Percentiles rank a stretch among this genome's conserved stretches.
Evolutionary conservation across 2,113 vertebrate species (phyloP).

Genomic region (Sterna hirundo): DNA sequence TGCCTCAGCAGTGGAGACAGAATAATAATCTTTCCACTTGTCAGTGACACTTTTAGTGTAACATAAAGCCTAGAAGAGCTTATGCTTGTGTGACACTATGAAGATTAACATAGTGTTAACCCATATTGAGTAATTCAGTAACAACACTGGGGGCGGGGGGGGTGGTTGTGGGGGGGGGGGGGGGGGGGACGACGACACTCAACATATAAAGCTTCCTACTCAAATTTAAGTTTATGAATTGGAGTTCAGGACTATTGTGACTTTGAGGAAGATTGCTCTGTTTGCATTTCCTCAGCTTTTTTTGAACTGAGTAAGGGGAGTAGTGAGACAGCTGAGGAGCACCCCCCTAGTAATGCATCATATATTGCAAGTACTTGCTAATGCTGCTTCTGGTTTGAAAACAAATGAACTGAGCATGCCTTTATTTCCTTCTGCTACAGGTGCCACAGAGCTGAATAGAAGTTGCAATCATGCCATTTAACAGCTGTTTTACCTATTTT

Average conservation of each 20-base stretch:
- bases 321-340: not conserved
- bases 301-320: not conserved
- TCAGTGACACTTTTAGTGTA: not conserved
- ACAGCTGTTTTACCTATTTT: not conserved
- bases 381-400: not conserved
- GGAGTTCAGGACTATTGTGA: not conserved
- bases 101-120: not conserved
- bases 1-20: not conserved
- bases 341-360: not conserved
- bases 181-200: not conserved
- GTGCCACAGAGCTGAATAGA: not conserved
- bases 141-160: rapidly evolving
- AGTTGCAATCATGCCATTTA: not conserved
- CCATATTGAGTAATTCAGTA: not conserved
- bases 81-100: not conserved
- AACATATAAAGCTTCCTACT: not conserved
- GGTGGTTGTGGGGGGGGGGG: no score
- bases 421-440: not conserved
- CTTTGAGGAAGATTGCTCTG: not conserved
- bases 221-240: not conserved
- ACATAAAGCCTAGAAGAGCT: not conserved
- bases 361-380: not conserved
- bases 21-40: not conserved
- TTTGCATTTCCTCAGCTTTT: not conserved
- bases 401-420: not conserved